A percentile compares a stretch with the other conserved stretches of the same genome.
These are phyloP conservation scores for Plebejus argus DNA, from an alignment of 2,888 invertebrate genomes.

Conservation along the genomic window DNA sequence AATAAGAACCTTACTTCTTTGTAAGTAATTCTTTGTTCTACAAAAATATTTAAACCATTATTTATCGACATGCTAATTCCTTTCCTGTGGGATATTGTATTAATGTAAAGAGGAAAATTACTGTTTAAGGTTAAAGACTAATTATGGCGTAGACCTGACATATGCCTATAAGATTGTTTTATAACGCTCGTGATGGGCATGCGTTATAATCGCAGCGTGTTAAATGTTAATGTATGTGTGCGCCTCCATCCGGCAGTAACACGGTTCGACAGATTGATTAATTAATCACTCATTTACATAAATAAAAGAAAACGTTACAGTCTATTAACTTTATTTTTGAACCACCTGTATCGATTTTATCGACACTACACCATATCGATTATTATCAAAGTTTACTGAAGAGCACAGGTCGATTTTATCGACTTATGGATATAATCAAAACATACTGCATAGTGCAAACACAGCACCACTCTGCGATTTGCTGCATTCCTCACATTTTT, in stretches of 20 bases:
- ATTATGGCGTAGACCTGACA: neutral
- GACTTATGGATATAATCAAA: neutral
- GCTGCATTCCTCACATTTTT: neutral
- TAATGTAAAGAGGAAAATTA: neutral
- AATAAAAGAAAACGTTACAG: neutral
- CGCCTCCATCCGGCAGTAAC: neutral
- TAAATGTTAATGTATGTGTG: conserved; percentile 18
- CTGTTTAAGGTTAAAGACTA: neutral
- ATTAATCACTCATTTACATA: conserved; percentile 12
- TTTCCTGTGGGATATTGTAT: neutral
- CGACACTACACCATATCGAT: no score
- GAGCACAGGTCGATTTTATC: neutral
- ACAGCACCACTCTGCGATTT: neutral
- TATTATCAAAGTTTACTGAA: no score
- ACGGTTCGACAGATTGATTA: conserved; percentile 8
- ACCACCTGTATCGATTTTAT: neutral
- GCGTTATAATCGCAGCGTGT: conserved; percentile 34
- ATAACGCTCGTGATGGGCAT: conserved; percentile 54
- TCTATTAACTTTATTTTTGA: neutral
- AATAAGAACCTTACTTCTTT: no score
- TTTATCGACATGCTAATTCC: neutral
- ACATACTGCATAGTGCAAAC: neutral
- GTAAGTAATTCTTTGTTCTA: no score
- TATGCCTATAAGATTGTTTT: conserved; percentile 54
- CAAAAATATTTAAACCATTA: neutral